These are phyloP conservation scores for Nematopogon swammerdamellus DNA, from an alignment of 2,888 invertebrate genomes.

Conservation along the genomic window DNA sequence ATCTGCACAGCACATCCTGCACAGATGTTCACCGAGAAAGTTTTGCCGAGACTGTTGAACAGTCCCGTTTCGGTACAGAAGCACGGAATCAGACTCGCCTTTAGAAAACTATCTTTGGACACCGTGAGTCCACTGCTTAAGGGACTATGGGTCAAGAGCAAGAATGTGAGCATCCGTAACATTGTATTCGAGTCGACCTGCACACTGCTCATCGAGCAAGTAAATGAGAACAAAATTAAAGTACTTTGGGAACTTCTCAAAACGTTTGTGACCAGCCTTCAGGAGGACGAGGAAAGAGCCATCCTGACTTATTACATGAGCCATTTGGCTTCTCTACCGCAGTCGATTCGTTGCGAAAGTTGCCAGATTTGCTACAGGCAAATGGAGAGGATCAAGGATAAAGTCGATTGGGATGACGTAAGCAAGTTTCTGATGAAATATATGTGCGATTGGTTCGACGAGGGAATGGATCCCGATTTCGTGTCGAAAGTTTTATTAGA, in stretches of 20 bases:
- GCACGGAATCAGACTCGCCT: background rate
- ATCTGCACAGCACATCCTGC: background rate
- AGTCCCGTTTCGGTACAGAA: conserved; percentile 1
- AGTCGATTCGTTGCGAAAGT: background rate
- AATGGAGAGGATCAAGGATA: background rate
- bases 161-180: background rate
- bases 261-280: background rate
- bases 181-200: background rate
- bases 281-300: background rate
- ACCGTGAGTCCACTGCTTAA: background rate
- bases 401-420: background rate
- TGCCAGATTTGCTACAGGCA: background rate
- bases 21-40: background rate
- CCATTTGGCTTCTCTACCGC: background rate
- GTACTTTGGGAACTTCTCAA: background rate
- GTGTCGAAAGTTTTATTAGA: background rate
- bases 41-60: background rate
- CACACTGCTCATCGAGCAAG: background rate
- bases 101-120: background rate
- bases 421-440: background rate
- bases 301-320: background rate
- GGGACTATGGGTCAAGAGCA: background rate
- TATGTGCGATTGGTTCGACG: background rate
- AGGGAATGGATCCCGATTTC: background rate
- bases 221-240: background rate